A percentile compares a stretch with the other conserved stretches of the same genome.
Evolutionary conservation across 2,797 vertebrate genomes (phyloP).

Genomic region (Thamnophis elegans): DNA sequence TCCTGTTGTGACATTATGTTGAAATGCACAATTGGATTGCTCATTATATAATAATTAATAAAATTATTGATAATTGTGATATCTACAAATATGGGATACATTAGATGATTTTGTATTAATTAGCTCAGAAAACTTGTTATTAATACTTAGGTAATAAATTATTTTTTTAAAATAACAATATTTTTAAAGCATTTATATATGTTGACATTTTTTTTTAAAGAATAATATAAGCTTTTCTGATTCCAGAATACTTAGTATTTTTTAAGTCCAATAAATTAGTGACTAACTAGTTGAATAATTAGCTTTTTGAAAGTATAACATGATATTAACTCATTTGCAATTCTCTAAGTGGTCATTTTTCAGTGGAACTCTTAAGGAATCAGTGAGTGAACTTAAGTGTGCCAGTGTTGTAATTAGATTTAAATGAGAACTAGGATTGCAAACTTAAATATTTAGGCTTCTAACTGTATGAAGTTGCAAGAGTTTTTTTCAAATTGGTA

Average conservation of each 20-base stretch:
- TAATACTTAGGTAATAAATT: neutral
- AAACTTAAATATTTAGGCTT: neutral
- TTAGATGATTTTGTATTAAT: neutral
- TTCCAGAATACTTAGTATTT: neutral
- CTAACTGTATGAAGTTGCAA: neutral
- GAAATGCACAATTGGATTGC: neutral
- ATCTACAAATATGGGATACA: neutral
- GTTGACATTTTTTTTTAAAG: neutral
- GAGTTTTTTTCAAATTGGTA: neutral
- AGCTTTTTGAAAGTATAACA: neutral
- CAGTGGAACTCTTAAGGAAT: neutral
- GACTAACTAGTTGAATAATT: slow-evolving; percentile 15
- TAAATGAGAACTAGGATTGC: neutral
- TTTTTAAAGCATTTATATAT: neutral
- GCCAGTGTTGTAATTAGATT: neutral
- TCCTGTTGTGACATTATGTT: neutral
- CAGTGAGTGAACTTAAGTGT: neutral
- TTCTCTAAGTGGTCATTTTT: neutral
- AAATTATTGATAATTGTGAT: neutral
- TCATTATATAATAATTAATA: neutral
- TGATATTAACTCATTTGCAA: neutral
- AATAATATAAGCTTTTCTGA: neutral
- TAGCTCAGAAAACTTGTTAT: neutral
- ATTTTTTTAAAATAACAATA: neutral
- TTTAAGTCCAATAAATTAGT: neutral